Evolutionary conservation across 2,888 invertebrate genomes (phyloP).

Genomic region (Tachina grossa): DNA sequence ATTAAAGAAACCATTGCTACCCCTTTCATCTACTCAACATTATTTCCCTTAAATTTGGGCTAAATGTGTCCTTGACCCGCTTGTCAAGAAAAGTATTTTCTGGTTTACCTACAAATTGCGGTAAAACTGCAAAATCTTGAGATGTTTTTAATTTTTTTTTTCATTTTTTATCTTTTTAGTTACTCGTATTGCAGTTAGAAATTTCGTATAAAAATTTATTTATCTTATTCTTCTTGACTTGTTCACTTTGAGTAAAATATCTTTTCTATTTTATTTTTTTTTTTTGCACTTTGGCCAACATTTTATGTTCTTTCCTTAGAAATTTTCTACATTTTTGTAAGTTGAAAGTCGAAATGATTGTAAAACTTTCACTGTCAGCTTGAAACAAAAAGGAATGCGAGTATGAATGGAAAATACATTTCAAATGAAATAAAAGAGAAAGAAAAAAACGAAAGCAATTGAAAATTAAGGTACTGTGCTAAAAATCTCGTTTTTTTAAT

Average conservation of each 20-base stretch:
- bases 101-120: conserved; percentile 51
- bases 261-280: conserved; percentile 1
- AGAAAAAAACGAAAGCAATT: conserved; percentile 40
- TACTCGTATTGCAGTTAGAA: conserved; percentile 2
- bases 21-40: conserved; percentile 4
- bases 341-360: conserved; percentile 57
- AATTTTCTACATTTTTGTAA: conserved; percentile 21
- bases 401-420: background rate
- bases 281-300: conserved; percentile 38
- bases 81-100: conserved; percentile 26
- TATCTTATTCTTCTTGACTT: conserved; percentile 26
- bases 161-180: background rate
- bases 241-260: conserved; percentile 46
- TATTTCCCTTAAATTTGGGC: conserved; percentile 24
- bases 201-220: conserved; percentile 20
- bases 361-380: conserved; percentile 64
- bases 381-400: conserved; percentile 28
- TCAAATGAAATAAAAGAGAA: background rate
- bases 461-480: conserved; percentile 49
- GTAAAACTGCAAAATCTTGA: conserved; percentile 45
- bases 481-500: conserved; percentile 42
- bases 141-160: conserved; percentile 31
- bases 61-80: conserved; percentile 53
- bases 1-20: conserved; percentile 5
- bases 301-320: conserved; percentile 24